Evolutionary conservation across 2,113 vertebrate genomes (phyloP), one percentile per base, ranked within the genome.

Genomic region (Lathamus discolor): DNA sequence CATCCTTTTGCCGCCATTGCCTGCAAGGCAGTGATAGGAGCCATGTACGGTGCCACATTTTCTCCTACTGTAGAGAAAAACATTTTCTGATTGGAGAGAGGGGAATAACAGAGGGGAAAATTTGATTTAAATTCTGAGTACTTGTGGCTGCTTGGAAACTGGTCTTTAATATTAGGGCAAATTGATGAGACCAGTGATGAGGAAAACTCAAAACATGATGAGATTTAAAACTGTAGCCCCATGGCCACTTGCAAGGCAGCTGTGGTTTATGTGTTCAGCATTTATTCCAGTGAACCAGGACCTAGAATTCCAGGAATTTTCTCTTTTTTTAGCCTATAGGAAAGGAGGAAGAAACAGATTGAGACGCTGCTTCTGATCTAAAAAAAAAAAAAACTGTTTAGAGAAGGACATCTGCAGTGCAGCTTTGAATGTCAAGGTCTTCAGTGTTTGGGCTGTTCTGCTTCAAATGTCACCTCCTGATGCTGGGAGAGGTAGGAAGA

Each of bases 271-370:
- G 13, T 14, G 33, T 59, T 75, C 57, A 59, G 57, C 33, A n/a
- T 11, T 79, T 73, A 61, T 69, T 63, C 51, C 62, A 75, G 24
- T 0, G 8, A 90, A 49, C 1, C 10, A 68, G 87, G 61, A 69
- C 76, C 25, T 81, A 81, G 73, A 77, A 89, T 95, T 96, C 87
- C 86, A 86, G 77, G 91, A 97, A 83, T 93, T 85, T 35, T 24
- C 14, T 82, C 73, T 86, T 86, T 86, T 64, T 84, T 86, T 37
- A 72, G 39, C 33, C 67, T 59, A 28, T 43, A 83, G 79, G 64
- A 90, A 94, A 87, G 88, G 75, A 92, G 74, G 92, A 86, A 91
- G 73, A 87, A 88, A n/a, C 79, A 83, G 64, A 68, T 2, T 33
- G 82, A 90, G 68, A 27, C 0, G 1, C 51, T 51, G 54, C 41